These are phyloP conservation scores for Callosobruchus maculatus DNA, from an alignment of 2,888 invertebrate species.

Conservation along the genomic window DNA sequence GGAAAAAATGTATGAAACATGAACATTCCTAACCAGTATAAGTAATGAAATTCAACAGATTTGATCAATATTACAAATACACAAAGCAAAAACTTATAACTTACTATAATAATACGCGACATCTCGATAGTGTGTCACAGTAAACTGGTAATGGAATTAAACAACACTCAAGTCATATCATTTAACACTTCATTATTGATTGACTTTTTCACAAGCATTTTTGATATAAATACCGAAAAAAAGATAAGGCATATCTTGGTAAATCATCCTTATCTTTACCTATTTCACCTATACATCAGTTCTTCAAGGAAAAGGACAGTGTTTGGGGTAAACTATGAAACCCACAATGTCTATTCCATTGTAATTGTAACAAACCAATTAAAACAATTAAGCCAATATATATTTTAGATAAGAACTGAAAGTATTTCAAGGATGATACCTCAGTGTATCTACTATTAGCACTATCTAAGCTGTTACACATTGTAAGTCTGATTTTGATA, in stretches of 20 bases:
- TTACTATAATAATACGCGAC: constrained; percentile 6
- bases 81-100: background rate
- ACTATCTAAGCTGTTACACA: too few relatives aligned
- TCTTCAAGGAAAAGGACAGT: background rate
- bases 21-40: too few relatives aligned
- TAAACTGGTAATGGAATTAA: background rate
- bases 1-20: too few relatives aligned
- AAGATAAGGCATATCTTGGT: background rate
- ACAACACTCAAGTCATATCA: background rate
- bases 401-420: background rate
- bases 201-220: background rate
- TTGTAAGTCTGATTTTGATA: too few relatives aligned
- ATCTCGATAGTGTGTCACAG: constrained; percentile 6
- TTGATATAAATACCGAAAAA: background rate
- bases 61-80: too few relatives aligned
- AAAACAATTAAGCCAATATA: background rate
- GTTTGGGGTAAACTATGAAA: background rate
- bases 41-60: too few relatives aligned
- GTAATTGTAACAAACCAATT: background rate
- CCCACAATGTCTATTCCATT: background rate
- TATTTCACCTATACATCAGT: background rate
- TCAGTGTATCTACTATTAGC: too few relatives aligned
- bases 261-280: background rate
- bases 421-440: background rate
- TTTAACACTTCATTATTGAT: constrained; percentile 4